Evolutionary conservation across 2,113 vertebrate species (phyloP).

Genomic region (Procavia capensis): DNA sequence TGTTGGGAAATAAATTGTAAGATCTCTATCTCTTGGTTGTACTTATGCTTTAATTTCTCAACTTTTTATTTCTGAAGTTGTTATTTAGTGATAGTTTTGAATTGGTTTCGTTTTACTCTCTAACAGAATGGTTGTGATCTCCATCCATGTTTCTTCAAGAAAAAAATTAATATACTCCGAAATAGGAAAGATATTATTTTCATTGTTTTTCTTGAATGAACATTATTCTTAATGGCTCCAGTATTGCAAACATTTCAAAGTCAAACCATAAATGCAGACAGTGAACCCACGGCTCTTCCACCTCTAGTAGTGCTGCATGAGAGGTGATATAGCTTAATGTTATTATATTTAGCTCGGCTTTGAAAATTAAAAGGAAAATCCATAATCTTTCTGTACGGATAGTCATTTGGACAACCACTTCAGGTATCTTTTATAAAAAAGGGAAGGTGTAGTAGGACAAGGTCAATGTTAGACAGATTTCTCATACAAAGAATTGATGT

Average conservation of each 20-base stretch:
- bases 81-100: conserved; percentile 51
- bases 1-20: not conserved
- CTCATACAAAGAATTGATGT: not conserved
- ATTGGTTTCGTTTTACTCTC: conserved; percentile 50
- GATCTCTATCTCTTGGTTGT: conserved; percentile 57
- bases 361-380: conserved; percentile 19
- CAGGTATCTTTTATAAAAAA: not conserved
- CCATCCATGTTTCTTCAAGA: conserved; percentile 41
- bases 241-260: conserved; percentile 49
- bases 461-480: not conserved
- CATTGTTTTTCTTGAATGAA: conserved; percentile 62
- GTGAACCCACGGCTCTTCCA: not conserved
- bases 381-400: not conserved
- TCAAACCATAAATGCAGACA: conserved; percentile 24
- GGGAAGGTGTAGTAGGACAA: not conserved
- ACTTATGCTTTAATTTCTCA: conserved; percentile 42
- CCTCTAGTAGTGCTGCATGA: not conserved
- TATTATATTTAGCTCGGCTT: conserved; percentile 36
- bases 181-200: conserved; percentile 59
- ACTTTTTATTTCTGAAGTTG: conserved; percentile 60
- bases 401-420: not conserved
- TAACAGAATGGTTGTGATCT: conserved; percentile 52
- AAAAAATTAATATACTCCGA: conserved; percentile 51
- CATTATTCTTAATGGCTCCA: conserved; percentile 53
- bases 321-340: not conserved